Percentiles rank a stretch among this genome's conserved stretches.
phyloP scores from a whole-genome alignment of 1,140 invertebrate species.

The Campoletis sonorensis region DNA sequence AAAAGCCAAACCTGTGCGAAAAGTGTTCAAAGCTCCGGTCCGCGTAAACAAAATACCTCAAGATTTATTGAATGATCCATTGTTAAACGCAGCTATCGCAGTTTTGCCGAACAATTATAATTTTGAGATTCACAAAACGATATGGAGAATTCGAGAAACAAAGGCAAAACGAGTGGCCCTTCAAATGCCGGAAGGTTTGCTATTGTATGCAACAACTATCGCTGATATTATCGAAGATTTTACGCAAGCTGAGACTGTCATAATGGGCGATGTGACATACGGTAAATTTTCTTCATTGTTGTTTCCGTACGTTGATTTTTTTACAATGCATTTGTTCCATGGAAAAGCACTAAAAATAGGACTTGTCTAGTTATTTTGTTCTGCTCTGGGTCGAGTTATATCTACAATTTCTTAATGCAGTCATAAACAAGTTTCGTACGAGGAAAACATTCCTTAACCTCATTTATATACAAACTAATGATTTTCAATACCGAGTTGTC shows the following conservation, averaged over 20 bases:
- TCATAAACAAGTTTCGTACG: too few species aligned
- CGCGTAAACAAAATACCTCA: conserved; percentile 90
- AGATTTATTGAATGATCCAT: conserved; percentile 87
- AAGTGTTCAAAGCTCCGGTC: conserved; percentile 85
- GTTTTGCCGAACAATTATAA: conserved; percentile 96
- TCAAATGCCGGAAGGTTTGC: conserved; percentile 97
- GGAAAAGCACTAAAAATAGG: too few species aligned
- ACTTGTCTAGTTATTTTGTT: too few species aligned
- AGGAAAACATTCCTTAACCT: too few species aligned
- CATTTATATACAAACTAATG: too few species aligned
- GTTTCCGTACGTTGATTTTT: conserved; percentile 23
- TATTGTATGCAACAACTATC: conserved; percentile 95
- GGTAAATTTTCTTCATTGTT: conserved; percentile 71
- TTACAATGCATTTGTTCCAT: background rate
- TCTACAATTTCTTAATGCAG: too few species aligned
- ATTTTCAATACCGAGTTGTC: too few species aligned
- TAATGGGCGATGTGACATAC: conserved; percentile 99
- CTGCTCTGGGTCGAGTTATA: too few species aligned
- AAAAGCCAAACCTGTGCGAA: conserved; percentile 85
- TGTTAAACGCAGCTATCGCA: conserved; percentile 84
- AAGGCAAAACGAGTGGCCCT: conserved; percentile 93
- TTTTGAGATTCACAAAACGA: conserved; percentile 98
- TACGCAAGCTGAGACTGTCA: conserved; percentile 94
- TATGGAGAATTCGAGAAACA: conserved; percentile 94
- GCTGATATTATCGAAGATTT: conserved; percentile 97